Conservation (phyloP, 2,797 vertebrate species). For the Phrynocephalus guinanensis region DNA sequence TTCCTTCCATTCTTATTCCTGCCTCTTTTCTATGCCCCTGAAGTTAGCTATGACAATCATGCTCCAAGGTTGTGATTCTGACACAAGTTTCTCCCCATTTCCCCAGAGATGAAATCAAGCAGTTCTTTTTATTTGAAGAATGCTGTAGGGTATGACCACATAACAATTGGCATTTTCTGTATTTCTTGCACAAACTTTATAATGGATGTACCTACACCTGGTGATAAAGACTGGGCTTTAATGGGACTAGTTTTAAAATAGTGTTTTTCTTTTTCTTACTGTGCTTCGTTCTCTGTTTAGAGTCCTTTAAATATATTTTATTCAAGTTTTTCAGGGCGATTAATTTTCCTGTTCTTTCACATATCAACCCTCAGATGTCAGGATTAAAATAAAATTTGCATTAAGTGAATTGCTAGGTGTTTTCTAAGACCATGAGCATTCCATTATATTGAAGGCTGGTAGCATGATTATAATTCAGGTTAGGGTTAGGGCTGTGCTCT, state of each 20-base stretch:
- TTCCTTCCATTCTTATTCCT: neutral
- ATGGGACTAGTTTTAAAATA: neutral
- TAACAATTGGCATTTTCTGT: no score
- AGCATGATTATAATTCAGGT: no score
- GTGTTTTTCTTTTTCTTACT: neutral
- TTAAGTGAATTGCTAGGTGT: no score
- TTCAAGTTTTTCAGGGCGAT: neutral
- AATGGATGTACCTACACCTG: no score
- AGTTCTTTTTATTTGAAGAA: no score
- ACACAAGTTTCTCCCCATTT: neutral
- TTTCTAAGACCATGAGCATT: no score
- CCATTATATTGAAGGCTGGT: no score
- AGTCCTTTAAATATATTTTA: neutral
- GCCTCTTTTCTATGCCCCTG: neutral
- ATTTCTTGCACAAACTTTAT: neutral
- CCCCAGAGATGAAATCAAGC: neutral
- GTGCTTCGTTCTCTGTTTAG: neutral
- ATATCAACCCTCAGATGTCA: neutral
- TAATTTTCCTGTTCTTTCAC: neutral
- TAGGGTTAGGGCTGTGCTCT: no score
- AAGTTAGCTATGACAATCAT: neutral
- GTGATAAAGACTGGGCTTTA: neutral
- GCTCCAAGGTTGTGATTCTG: neutral
- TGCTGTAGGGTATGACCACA: no score
- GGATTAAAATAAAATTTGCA: no score